Evolutionary conservation across 2,888 invertebrate genomes (phyloP), one percentile per base, ranked within the genome.

Genomic region (Alsophila aescularia): DNA sequence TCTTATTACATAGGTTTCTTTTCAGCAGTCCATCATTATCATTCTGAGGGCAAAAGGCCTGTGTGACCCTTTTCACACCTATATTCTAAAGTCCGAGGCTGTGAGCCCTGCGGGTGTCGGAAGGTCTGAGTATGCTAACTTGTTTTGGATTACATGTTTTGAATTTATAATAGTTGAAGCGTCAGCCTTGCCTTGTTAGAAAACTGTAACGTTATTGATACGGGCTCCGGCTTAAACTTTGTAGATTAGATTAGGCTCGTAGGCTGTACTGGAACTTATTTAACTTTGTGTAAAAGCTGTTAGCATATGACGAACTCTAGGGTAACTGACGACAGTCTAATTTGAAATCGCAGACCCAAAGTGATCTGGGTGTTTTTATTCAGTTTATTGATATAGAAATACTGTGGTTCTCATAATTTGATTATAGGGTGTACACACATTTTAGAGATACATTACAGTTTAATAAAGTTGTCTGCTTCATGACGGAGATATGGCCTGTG

Each of bases 91-190:
- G 53, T 58, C 52, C 56, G 43, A 52, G 50, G 50, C 34, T 35
- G 7, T 37, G 32, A 51, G 47, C 47, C 54, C 42, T 47, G 39
- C 31, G 42, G 48, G 51, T 40, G 42, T 13, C 39, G 35, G 32
- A 35, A 43, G 52, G 53, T 52, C n/a, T 37, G 24, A 40, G 42
- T 56, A 51, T 58, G 52, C 57, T 59, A 62, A 64, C 64, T 64
- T 64, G 59, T 58, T 64, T 61, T 58, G 59, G 52, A 61, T 52
- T 64, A 62, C 64, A 64, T 52, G 64, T 54, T 53, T 48, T 53
- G 64, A 64, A 64, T 64, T 61, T 64, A 60, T 64, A 64, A 64
- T 45, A 50, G 42, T 15, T 36, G 29, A n/a, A 21, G 55, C 36
- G 49, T 51, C 42, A 53, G 60, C 50, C 27, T 21, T 48, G 50